phyloP scores from a whole-genome alignment of 1,140 invertebrate genomes.

The Scylla paramamosain region DNA sequence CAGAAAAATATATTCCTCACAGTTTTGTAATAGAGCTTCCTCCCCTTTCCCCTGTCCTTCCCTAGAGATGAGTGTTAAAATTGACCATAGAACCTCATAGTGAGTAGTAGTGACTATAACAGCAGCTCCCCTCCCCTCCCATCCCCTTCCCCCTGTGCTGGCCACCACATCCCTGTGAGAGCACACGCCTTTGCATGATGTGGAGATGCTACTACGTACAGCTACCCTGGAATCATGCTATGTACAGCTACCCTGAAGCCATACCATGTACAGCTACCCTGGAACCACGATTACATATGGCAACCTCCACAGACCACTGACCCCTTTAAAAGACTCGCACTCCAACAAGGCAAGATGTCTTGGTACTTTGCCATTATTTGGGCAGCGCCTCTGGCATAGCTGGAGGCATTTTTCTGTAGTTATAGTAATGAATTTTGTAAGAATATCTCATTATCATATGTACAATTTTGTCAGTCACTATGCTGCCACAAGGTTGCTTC shows the following conservation, averaged over 20 bases:
- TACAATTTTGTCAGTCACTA: neutral
- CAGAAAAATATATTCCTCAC: neutral
- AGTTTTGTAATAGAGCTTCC: neutral
- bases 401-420: neutral
- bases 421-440: neutral
- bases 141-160: conserved; percentile 64
- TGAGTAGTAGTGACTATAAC: neutral
- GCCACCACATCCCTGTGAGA: conserved; percentile 70
- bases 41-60: neutral
- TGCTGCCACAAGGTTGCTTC: conserved; percentile 10
- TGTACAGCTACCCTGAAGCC: conserved; percentile 36
- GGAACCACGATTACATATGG: conserved; percentile 51
- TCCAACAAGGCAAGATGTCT: neutral
- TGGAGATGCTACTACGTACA: conserved; percentile 65
- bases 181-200: conserved; percentile 74
- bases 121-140: conserved; percentile 13
- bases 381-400: neutral
- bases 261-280: conserved; percentile 54
- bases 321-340: neutral
- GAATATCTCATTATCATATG: neutral
- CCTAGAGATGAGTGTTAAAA: conserved; percentile 7
- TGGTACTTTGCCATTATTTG: neutral
- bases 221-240: conserved; percentile 37
- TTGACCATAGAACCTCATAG: neutral
- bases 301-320: conserved; percentile 18